Evolutionary conservation across 1,140 invertebrate species (phyloP), one percentile per base, ranked within the genome.

Genomic region (Neelides sp.): DNA sequence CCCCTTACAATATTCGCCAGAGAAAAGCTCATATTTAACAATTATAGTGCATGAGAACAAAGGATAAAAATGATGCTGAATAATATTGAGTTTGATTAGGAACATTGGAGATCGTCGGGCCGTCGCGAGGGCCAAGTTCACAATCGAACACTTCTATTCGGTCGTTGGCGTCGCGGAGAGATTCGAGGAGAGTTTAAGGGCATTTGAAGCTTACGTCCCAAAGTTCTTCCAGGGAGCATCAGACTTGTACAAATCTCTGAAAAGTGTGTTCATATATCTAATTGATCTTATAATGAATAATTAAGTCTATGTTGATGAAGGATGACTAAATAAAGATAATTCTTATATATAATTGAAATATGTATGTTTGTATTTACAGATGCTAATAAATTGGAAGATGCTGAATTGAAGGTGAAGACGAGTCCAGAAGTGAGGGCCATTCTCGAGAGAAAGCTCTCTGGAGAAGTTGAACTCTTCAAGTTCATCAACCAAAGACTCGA

Each of bases 391-490:
- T 48, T 46, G 19, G 19, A 13, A 54, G 30, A 45, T 4, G 19
- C 35, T 15, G 10, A 35, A 50, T 84, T 87, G 59, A 88, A 88
- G 65, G 76, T 78, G 35, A 89, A 90, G 65, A 74, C 76, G n/a
- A 86, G 86, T 37, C 82, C 87, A 60, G 76, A 81, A 61, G 77
- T 89, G 0, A 87, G 88, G 66, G 76, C 87, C n/a, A 77, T 89
- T 13, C 83, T 91, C 0, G 72, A 85, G 52, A 73, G 72, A 30
- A 89, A 91, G 65, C 86, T 92, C 62, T 87, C 85, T 0, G 73
- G 80, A 43, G 87, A 92, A 69, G 84, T 89, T 13, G 86, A 91
- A 63, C 86, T 92, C 64, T 92, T 89, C 65, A 78, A 88, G 59
- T 92, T 91, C 62, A 87, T 85, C 62, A 77, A 77, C 56, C 83